A percentile compares a stretch with the other conserved stretches of the same genome.
phyloP scores from a whole-genome alignment of 2,113 vertebrate species.

The Clarias magur region DNA sequence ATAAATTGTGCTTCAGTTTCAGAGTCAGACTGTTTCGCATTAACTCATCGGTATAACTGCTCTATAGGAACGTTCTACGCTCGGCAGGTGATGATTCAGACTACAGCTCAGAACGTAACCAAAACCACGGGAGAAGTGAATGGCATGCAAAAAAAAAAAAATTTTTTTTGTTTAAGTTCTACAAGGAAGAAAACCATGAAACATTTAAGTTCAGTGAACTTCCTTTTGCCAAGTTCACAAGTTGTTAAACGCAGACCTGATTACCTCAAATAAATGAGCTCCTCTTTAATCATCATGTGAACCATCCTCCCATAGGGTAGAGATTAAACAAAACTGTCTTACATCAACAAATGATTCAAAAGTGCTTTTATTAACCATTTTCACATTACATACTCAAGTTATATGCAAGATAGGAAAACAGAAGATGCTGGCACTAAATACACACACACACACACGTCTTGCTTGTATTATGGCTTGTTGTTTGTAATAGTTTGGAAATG shows the following conservation, averaged over 20 bases:
- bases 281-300: not conserved
- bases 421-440: not conserved
- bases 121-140: slow-evolving; percentile 7
- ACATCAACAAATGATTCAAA: not conserved
- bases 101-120: slow-evolving; percentile 29
- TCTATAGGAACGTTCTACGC: slow-evolving; percentile 30
- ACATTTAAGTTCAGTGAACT: slow-evolving; percentile 8
- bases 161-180: not conserved
- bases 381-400: not conserved
- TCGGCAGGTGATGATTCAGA: slow-evolving; percentile 32
- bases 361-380: not conserved
- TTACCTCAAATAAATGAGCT: not conserved
- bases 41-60: not conserved
- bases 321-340: not conserved
- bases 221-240: not conserved
- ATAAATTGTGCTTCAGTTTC: slow-evolving; percentile 17
- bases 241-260: not conserved
- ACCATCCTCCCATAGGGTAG: not conserved
- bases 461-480: not conserved
- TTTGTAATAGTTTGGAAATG: not conserved
- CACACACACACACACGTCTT: not conserved
- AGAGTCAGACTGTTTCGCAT: slow-evolving; percentile 2
- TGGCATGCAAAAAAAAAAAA: slow-evolving; percentile 5
- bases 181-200: not conserved
- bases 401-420: not conserved